A percentile compares a stretch with the other conserved stretches of the same genome.
Conservation (phyloP, 2,888 invertebrate species). For the Argynnis bischoffii region DNA sequence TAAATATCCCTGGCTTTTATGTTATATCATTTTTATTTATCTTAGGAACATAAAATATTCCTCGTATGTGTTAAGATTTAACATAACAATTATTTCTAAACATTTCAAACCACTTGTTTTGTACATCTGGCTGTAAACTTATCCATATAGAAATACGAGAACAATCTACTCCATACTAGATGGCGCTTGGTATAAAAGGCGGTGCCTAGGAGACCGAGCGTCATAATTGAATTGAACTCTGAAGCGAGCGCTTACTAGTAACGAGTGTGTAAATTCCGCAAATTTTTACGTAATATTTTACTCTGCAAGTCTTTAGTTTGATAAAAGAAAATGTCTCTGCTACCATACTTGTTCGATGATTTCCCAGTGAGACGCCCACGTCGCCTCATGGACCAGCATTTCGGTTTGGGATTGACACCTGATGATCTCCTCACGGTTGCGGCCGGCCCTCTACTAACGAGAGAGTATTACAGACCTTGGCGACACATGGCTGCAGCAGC, state of each 20-base stretch:
- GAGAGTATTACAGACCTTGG: constrained; percentile 72
- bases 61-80: no score
- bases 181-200: constrained; percentile 57
- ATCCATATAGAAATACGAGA: constrained; percentile 42
- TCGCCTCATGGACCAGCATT: constrained; percentile 78
- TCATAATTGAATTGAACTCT: constrained; percentile 45
- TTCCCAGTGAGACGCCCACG: constrained; percentile 48
- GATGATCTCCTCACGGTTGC: constrained; percentile 67
- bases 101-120: neutral
- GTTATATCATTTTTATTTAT: no score
- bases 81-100: neutral
- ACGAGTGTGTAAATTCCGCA: constrained; percentile 26
- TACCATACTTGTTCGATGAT: constrained; percentile 57
- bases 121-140: constrained; percentile 19
- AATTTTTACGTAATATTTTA: constrained; percentile 8
- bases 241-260: constrained; percentile 28
- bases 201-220: constrained; percentile 12
- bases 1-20: no score
- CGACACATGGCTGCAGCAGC: constrained; percentile 71
- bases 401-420: constrained; percentile 74
- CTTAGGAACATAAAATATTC: no score
- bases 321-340: constrained; percentile 54
- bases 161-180: constrained; percentile 59
- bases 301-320: neutral
- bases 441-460: constrained; percentile 50